phyloP scores from a whole-genome alignment of 2,797 vertebrate species.

The Botia kubotai region DNA sequence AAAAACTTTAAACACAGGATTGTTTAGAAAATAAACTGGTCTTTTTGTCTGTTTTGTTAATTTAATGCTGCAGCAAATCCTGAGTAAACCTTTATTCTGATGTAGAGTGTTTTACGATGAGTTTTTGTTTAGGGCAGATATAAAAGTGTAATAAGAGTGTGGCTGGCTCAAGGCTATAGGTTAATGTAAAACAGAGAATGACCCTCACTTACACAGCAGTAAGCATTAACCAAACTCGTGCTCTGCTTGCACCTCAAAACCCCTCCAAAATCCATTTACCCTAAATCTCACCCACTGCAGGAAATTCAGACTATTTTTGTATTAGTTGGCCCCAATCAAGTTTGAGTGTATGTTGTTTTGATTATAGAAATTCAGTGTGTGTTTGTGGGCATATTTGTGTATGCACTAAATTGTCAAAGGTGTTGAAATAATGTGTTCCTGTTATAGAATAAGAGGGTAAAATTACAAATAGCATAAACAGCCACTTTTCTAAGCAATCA shows the following conservation, averaged over 20 bases:
- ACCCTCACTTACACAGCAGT: constrained; percentile 14
- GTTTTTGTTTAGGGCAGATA: constrained; percentile 8
- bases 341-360: constrained; percentile 8
- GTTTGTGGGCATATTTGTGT: constrained; percentile 12
- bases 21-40: constrained; percentile 17
- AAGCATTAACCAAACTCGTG: not conserved
- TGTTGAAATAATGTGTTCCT: constrained; percentile 20
- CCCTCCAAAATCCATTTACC: constrained; percentile 44
- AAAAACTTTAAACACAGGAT: not conserved
- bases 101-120: not conserved
- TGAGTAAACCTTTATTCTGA: not conserved
- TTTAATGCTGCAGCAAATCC: constrained; percentile 29
- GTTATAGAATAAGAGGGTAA: not conserved
- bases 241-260: not conserved
- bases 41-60: constrained; percentile 2
- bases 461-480: constrained; percentile 17
- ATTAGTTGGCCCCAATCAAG: not conserved
- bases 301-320: not conserved
- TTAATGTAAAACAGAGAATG: constrained; percentile 46
- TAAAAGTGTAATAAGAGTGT: constrained; percentile 49
- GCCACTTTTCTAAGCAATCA: not conserved
- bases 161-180: constrained; percentile 16
- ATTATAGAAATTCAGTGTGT: no score
- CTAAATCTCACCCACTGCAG: constrained; percentile 1
- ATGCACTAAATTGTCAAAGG: not conserved